Percentiles rank a stretch among this genome's conserved stretches.
These are phyloP conservation scores for Polyommatus iphigenia DNA, from an alignment of 2,888 invertebrate genomes.

Conservation along the genomic window DNA sequence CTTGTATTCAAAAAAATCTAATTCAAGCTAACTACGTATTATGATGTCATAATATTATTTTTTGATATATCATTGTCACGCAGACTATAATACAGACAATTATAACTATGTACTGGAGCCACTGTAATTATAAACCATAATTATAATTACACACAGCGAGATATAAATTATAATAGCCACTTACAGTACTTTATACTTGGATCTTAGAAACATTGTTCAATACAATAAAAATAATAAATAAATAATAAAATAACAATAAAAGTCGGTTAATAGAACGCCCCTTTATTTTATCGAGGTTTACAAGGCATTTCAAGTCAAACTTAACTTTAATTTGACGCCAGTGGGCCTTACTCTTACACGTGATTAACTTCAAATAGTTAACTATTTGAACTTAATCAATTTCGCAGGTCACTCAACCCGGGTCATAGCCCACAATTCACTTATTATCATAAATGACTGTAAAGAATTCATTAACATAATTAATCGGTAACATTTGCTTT, in stretches of 20 bases:
- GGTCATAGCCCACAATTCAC: not conserved
- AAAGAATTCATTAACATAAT: not conserved
- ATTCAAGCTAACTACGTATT: not conserved
- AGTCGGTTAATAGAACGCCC: too few species aligned
- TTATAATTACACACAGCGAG: not conserved
- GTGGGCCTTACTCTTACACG: not conserved
- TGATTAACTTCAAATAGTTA: too few species aligned
- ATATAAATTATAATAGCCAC: not conserved
- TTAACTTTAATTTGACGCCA: not conserved
- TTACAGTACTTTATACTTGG: not conserved
- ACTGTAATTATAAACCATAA: not conserved
- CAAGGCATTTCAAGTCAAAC: too few species aligned
- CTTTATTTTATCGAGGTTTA: too few species aligned
- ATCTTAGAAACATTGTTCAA: not conserved
- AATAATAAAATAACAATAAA: too few species aligned
- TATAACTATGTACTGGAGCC: not conserved
- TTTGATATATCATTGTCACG: not conserved
- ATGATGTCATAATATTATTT: not conserved
- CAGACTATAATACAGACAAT: not conserved
- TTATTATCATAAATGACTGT: not conserved
- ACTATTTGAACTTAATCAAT: constrained; percentile 4
- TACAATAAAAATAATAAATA: too few species aligned
- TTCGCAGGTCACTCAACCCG: not conserved
- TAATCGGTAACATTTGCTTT: not conserved
- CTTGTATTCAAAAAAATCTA: not conserved